Evolutionary conservation across 2,797 vertebrate species (phyloP), one percentile per base, ranked within the genome.

Genomic region (Morus bassanus): DNA sequence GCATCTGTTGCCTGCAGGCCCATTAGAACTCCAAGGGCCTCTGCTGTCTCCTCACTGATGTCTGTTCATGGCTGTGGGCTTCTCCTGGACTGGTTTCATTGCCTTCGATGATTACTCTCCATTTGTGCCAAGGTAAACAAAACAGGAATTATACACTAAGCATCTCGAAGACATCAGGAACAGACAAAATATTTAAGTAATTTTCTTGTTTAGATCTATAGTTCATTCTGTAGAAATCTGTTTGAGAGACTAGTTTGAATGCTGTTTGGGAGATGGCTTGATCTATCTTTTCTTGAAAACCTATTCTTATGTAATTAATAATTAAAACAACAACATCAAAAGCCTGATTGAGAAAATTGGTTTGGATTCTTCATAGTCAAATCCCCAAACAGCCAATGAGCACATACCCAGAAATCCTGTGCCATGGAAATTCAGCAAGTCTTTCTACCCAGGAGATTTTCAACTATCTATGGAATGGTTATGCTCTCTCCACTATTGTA

Each of bases 241-340:
- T 37, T 82, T 70, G 84, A 43, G 51, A 89, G n/a, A 23, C n/a
- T 65, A 31, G 43, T 63, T 63, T 73, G 60, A 68, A 63, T 35
- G 45, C 30, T 91, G 43, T 59, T 93, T 89, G 56, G 46, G 41
- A 63, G 46, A 61, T 30, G 25, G 35, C 59, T 79, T 84, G 35
- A 79, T 85, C 59, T 53, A 46, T 68, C 50, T 82, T 79, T 48
- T 72, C 86, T 80, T 68, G 77, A 91, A 92, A 93, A 89, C 45
- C 35, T 63, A 27, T 88, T 88, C 68, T 63, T 87, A 41, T 12
- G 15, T 89, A 86, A 88, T 91, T 82, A 91, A 95, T 93, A 89
- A 95, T 80, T 95, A 95, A 97, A 92, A 73, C 37, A 78, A 65
- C 43, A 91, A 39, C 73, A 91, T 88, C 65, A 90, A 95, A 97